These are phyloP conservation scores for Hyla sarda DNA, from an alignment of 2,113 vertebrate species.

Conservation along the genomic window DNA sequence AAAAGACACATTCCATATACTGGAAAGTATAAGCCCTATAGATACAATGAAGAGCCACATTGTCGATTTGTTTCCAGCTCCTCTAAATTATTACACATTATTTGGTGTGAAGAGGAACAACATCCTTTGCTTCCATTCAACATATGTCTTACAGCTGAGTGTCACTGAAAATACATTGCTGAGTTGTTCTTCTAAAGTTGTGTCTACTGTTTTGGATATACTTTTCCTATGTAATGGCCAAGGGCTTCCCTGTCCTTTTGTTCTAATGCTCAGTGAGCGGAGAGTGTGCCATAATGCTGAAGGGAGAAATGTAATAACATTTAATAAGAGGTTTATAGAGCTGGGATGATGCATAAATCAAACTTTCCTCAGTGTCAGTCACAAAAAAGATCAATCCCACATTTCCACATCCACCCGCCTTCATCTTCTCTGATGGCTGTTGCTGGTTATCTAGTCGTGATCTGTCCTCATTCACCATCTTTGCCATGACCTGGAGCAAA, in stretches of 20 bases:
- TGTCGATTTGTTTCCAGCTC: not conserved
- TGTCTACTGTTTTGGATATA: not conserved
- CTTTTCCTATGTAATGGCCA: slow-evolving; percentile 9
- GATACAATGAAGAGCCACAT: not conserved
- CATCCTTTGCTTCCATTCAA: not conserved
- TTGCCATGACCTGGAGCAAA: slow-evolving; percentile 45
- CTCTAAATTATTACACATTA: not conserved
- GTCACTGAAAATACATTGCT: not conserved
- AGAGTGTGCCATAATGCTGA: slow-evolving; percentile 21
- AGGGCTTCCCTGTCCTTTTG: slow-evolving; percentile 21
- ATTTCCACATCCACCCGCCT: slow-evolving; percentile 7
- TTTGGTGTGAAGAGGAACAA: not conserved
- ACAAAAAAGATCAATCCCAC: not conserved
- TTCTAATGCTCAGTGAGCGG: not conserved
- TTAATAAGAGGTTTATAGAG: slow-evolving; percentile 45
- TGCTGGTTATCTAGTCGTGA: slow-evolving; percentile 19
- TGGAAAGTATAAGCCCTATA: not conserved
- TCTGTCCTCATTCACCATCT: slow-evolving; percentile 32
- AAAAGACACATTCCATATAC: not conserved
- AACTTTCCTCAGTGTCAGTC: slow-evolving; percentile 34
- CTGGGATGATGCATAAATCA: slow-evolving; percentile 48
- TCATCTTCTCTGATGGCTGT: not conserved
- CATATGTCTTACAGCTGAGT: not conserved
- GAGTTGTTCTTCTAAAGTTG: not conserved
- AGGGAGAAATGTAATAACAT: slow-evolving; percentile 51